phyloP scores from a whole-genome alignment of 2,113 vertebrate genomes.

The Protobothrops flavoviridis region DNA sequence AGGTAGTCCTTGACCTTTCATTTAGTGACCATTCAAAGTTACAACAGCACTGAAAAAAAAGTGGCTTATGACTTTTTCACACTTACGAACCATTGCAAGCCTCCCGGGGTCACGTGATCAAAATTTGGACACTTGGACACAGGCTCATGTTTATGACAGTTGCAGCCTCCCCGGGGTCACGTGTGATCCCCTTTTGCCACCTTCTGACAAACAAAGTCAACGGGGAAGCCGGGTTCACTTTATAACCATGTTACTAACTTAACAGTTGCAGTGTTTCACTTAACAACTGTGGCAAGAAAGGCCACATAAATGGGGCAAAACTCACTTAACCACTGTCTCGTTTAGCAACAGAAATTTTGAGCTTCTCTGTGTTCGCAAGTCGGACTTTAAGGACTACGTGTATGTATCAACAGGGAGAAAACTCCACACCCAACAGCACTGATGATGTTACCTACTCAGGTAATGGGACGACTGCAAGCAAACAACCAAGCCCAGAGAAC shows the following conservation, averaged over 20 bases:
- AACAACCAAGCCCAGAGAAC: not conserved
- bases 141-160: not conserved
- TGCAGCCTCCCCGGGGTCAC: not conserved
- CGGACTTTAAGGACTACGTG: not conserved
- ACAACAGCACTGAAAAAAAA: not conserved
- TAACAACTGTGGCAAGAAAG: not conserved
- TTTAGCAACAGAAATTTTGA: not conserved
- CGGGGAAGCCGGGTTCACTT: not conserved
- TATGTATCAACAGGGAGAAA: not conserved
- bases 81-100: not conserved
- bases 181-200: not conserved
- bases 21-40: not conserved
- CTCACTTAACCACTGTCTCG: not conserved
- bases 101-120: not conserved
- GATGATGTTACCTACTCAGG: not conserved
- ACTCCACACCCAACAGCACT: not conserved
- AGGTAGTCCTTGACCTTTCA: not conserved
- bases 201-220: not conserved
- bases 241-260: not conserved
- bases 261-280: not conserved
- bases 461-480: not conserved
- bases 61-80: not conserved
- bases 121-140: not conserved
- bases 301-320: too few relatives aligned
- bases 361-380: not conserved